A percentile compares a stretch with the other conserved stretches of the same genome.
Evolutionary conservation across 1,140 invertebrate genomes (phyloP).

Genomic region (Gryllus bimaculatus): DNA sequence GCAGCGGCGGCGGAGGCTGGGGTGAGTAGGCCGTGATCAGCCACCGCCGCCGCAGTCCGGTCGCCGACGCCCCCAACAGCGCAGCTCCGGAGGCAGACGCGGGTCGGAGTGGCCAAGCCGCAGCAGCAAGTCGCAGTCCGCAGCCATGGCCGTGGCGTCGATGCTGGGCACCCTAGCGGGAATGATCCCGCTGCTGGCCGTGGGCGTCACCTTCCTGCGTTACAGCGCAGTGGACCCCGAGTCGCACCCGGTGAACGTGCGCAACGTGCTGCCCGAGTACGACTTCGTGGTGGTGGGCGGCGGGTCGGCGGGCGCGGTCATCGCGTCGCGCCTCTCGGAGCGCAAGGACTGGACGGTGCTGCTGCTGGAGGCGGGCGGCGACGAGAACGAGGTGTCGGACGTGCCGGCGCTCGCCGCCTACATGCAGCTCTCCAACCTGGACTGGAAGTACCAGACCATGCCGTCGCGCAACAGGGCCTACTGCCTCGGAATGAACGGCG

Average conservation of each 20-base stretch:
- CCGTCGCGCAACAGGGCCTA: constrained; percentile 57
- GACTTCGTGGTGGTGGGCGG: constrained; percentile 83
- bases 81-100: not conserved
- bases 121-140: constrained; percentile 26
- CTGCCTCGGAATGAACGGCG: constrained; percentile 72
- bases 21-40: too few relatives aligned
- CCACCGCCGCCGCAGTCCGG: too few relatives aligned
- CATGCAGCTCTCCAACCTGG: constrained; percentile 66
- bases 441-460: constrained; percentile 88
- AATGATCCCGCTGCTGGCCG: constrained; percentile 66
- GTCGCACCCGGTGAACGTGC: constrained; percentile 57
- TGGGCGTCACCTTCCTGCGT: constrained; percentile 68
- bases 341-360: constrained; percentile 67
- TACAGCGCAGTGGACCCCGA: constrained; percentile 76
- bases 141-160: constrained; percentile 22
- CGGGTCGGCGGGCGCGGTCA: constrained; percentile 83
- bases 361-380: constrained; percentile 71
- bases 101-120: constrained; percentile 30
- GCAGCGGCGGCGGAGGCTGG: too few relatives aligned
- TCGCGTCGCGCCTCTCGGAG: constrained; percentile 80
- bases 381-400: constrained; percentile 72
- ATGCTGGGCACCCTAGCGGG: constrained; percentile 36
- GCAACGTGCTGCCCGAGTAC: constrained; percentile 56
- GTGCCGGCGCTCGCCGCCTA: constrained; percentile 67
- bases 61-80: too few relatives aligned